Percentiles rank a stretch among this genome's conserved stretches.
phyloP scores from a whole-genome alignment of 2,113 vertebrate genomes.

The Sebastes schlegelii region DNA sequence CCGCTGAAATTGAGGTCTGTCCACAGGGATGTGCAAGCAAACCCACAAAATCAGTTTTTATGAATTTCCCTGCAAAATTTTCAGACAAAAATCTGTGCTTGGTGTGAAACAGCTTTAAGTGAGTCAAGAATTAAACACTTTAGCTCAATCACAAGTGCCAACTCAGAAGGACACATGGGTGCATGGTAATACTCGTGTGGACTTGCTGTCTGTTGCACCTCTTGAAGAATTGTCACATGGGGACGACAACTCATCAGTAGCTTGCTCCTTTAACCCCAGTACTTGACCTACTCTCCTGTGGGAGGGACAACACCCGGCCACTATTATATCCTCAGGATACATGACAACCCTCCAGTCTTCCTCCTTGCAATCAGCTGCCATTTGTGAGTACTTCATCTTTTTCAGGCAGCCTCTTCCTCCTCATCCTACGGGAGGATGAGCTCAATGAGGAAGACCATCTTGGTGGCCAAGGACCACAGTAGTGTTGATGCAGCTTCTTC shows the following conservation, averaged over 20 bases:
- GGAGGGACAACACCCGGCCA: slow-evolving; percentile 7
- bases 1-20: no score
- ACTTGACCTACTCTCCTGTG: background rate
- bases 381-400: slow-evolving; percentile 1
- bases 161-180: background rate
- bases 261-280: background rate
- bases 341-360: background rate
- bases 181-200: background rate
- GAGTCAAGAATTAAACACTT: background rate
- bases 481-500: slow-evolving; percentile 8
- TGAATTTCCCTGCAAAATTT: no score
- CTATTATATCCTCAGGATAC: slow-evolving; percentile 19
- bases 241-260: background rate
- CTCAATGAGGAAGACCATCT: background rate
- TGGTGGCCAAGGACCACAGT: slow-evolving; percentile 2
- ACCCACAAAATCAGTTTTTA: no score
- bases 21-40: no score
- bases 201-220: background rate
- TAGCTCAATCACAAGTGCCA: background rate
- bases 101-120: no score
- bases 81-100: no score
- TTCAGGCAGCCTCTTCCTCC: background rate
- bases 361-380: slow-evolving; percentile 27
- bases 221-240: background rate
- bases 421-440: slow-evolving; percentile 16